phyloP scores from a whole-genome alignment of 2,888 invertebrate genomes.

The Cheilosia impressa region DNA sequence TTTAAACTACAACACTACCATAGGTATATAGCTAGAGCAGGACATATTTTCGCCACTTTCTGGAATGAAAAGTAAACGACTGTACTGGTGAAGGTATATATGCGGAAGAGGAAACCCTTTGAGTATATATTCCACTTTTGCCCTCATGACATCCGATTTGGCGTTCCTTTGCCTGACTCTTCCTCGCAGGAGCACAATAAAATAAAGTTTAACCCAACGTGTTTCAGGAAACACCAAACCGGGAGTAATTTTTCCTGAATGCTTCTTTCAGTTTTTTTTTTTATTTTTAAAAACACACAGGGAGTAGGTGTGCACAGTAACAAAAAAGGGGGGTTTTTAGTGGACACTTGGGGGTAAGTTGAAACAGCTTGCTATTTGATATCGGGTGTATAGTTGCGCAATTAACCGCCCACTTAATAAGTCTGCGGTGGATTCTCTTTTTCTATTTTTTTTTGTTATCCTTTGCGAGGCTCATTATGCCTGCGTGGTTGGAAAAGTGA shows the following conservation, averaged over 20 bases:
- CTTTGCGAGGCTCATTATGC: conserved; percentile 18
- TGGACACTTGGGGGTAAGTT: conserved; percentile 22
- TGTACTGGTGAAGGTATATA: background rate
- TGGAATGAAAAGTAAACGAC: conserved; percentile 45
- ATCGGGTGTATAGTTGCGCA: conserved; percentile 27
- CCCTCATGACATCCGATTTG: conserved; percentile 47
- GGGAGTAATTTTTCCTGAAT: conserved; percentile 53
- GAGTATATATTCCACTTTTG: conserved; percentile 32
- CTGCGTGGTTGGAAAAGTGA: conserved; percentile 1
- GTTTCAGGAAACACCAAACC: conserved; percentile 55
- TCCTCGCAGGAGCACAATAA: conserved; percentile 32
- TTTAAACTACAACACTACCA: conserved; percentile 28
- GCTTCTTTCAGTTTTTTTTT: conserved; percentile 23
- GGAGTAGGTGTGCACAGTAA: conserved; percentile 4
- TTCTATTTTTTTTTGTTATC: conserved; percentile 16
- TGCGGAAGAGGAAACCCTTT: conserved; percentile 42
- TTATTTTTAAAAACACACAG: conserved; percentile 7
- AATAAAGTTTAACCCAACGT: conserved; percentile 53
- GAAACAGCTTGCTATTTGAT: conserved; percentile 31
- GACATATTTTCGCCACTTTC: conserved; percentile 37
- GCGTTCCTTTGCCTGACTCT: conserved; percentile 31
- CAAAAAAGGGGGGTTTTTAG: conserved; percentile 34
- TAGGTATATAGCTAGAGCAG: conserved; percentile 9
- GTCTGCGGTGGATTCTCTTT: conserved; percentile 1
- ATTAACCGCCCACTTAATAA: conserved; percentile 46